Conservation (phyloP, 2,888 invertebrate species). For the Brachypterus glaber region DNA sequence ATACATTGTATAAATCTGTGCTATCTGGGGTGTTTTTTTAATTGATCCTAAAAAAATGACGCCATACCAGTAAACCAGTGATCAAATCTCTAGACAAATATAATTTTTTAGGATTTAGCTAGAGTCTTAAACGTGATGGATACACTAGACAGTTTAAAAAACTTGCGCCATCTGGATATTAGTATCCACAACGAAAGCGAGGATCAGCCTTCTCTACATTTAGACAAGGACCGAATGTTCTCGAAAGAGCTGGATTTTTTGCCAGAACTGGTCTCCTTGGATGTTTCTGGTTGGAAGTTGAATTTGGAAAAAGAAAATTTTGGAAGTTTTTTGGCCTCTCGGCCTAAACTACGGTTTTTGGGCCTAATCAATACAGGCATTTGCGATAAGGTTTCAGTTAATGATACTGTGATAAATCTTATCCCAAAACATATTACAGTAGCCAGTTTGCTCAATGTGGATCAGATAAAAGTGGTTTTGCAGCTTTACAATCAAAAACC, state of each 20-base stretch:
- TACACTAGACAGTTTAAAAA: conserved; percentile 27
- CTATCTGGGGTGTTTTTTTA: too few relatives aligned
- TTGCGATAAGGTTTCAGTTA: too few relatives aligned
- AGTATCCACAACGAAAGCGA: conserved; percentile 33
- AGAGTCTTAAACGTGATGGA: conserved; percentile 22
- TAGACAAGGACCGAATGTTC: too few relatives aligned
- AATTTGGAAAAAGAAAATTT: conserved; percentile 4
- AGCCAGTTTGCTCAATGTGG: conserved; percentile 34
- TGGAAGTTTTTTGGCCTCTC: not conserved
- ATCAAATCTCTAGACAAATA: too few relatives aligned
- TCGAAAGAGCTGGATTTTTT: conserved; percentile 41
- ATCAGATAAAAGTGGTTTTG: conserved; percentile 43
- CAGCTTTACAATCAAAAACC: conserved; percentile 48
- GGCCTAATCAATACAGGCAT: too few relatives aligned
- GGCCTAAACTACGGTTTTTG: not conserved
- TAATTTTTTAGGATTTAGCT: conserved; percentile 29
- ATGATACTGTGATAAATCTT: too few relatives aligned
- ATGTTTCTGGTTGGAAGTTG: conserved; percentile 49
- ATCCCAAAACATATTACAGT: conserved; percentile 26
- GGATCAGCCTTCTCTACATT: too few relatives aligned
- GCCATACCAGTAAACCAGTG: too few relatives aligned
- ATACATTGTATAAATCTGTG: too few relatives aligned
- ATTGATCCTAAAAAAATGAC: too few relatives aligned
- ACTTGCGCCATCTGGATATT: conserved; percentile 34
- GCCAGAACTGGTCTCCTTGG: conserved; percentile 51